Conservation (phyloP, 1,140 invertebrate genomes). For the Heterodera carotae region DNA sequence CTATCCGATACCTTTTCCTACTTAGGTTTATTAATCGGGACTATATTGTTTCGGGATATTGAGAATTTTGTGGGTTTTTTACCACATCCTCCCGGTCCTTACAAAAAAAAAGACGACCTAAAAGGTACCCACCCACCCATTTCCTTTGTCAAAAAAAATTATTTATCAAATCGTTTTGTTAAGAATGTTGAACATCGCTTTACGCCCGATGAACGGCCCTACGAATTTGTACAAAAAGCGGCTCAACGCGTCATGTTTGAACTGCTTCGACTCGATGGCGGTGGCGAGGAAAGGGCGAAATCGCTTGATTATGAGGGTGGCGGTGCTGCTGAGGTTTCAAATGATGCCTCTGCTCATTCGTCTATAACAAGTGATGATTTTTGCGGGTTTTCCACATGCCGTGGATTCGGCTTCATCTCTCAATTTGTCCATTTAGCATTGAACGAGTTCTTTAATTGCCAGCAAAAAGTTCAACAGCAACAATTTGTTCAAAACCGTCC, state of each 20-base stretch:
- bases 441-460: constrained; percentile 14
- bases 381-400: not conserved
- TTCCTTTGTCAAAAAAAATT: constrained; percentile 13
- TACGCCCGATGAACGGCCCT: constrained; percentile 20
- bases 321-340: too few species aligned
- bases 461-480: not conserved
- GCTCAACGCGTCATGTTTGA: constrained; percentile 36
- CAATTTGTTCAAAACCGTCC: not conserved
- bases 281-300: not conserved
- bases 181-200: constrained; percentile 28
- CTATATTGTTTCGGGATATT: too few species aligned
- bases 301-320: not conserved
- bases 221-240: constrained; percentile 27
- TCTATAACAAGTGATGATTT: constrained; percentile 8
- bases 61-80: too few species aligned
- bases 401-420: too few species aligned
- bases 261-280: constrained; percentile 20
- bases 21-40: too few species aligned
- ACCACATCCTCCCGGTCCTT: too few species aligned
- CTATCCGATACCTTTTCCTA: too few species aligned
- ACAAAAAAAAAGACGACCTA: too few species aligned
- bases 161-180: constrained; percentile 19
- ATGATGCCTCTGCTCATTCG: not conserved
- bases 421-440: not conserved
- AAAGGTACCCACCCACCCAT: too few species aligned